Evolutionary conservation across 2,797 vertebrate species (phyloP).

Genomic region (Adelosebastes latens): DNA sequence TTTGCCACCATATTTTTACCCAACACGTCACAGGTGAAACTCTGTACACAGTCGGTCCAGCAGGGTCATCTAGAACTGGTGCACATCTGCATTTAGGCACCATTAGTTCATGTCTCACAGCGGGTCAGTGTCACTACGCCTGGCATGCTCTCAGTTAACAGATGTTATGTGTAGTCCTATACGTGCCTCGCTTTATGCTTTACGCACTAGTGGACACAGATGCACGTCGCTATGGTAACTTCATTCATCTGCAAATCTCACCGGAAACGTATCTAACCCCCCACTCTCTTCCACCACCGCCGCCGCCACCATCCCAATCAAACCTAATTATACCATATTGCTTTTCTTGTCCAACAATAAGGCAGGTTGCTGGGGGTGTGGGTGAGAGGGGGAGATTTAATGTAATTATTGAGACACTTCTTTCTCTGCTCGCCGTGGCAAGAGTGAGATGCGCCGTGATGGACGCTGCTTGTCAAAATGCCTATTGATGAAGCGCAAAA

Average conservation of each 20-base stretch:
- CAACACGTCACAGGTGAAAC: conserved; percentile 66
- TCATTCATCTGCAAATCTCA: conserved; percentile 93
- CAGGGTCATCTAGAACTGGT: conserved; percentile 85
- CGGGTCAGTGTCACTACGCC: conserved; percentile 88
- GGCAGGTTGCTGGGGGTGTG: conserved; percentile 85
- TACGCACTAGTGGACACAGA: conserved; percentile 89
- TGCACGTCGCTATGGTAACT: conserved; percentile 93
- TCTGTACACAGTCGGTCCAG: conserved; percentile 70
- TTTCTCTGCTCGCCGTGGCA: conserved; percentile 84
- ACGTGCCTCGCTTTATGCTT: conserved; percentile 87
- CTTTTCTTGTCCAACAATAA: conserved; percentile 97
- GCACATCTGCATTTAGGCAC: conserved; percentile 85
- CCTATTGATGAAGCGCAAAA: conserved; percentile 92
- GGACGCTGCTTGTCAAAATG: conserved; percentile 94
- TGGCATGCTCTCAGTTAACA: conserved; percentile 87
- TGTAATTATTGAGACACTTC: conserved; percentile 95
- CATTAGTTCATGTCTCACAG: conserved; percentile 86
- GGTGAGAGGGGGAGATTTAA: conserved; percentile 80
- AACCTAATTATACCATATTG: conserved; percentile 98
- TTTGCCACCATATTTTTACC: conserved; percentile 73
- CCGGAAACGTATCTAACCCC: conserved; percentile 86
- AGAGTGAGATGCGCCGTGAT: conserved; percentile 89
- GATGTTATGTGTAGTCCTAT: conserved; percentile 89
- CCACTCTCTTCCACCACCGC: conserved; percentile 9
- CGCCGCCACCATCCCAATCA: conserved; percentile 85